Percentiles rank a stretch among this genome's conserved stretches.
phyloP scores from a whole-genome alignment of 2,888 invertebrate genomes.

The Meandrusa payeni region DNA sequence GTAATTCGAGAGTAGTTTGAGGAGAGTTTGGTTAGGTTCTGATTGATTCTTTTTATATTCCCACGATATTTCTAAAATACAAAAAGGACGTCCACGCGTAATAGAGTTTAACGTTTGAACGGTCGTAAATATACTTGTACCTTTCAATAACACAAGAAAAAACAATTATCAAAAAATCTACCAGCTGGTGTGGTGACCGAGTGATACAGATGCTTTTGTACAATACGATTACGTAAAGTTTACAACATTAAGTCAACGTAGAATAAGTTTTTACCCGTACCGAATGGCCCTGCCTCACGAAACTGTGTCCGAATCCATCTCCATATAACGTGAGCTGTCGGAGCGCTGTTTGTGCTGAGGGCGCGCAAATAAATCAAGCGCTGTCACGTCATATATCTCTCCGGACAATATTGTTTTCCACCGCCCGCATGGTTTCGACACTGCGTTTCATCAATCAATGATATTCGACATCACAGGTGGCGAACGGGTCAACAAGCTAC shows the following conservation, averaged over 20 bases:
- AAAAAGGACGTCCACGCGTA: no score
- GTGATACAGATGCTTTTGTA: not conserved
- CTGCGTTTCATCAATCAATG: slow-evolving; percentile 43
- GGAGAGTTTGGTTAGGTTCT: no score
- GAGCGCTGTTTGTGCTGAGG: slow-evolving; percentile 30
- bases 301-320: slow-evolving; percentile 27
- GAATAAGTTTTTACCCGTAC: slow-evolving; percentile 3
- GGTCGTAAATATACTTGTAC: no score
- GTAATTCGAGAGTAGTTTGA: no score
- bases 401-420: slow-evolving; percentile 51
- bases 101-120: no score
- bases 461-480: slow-evolving; percentile 37
- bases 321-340: slow-evolving; percentile 33
- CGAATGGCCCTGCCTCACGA: slow-evolving; percentile 1
- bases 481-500: no score
- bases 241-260: not conserved
- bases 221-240: slow-evolving; percentile 1
- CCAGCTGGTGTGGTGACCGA: not conserved
- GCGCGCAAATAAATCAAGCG: slow-evolving; percentile 61
- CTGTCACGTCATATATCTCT: slow-evolving; percentile 70
- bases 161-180: slow-evolving; percentile 1
- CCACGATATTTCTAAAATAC: no score
- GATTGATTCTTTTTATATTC: no score
- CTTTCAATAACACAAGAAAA: no score
- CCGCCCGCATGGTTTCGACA: slow-evolving; percentile 38